Percentiles rank a stretch among this genome's conserved stretches.
Evolutionary conservation across 1,140 invertebrate species (phyloP).

Genomic region (Pseudomyrmex dendroicus): DNA sequence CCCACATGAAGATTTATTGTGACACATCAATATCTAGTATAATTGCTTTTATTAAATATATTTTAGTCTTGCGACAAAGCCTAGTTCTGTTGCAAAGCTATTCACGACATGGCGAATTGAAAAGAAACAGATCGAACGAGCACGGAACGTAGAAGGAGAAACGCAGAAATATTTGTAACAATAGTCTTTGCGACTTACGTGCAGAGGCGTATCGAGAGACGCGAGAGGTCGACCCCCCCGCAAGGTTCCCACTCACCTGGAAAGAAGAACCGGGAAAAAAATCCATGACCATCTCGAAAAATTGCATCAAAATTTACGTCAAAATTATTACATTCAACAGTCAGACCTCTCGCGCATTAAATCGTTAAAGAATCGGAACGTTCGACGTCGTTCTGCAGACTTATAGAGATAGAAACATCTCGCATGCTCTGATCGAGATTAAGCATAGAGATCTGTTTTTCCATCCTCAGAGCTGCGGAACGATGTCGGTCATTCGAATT

Average conservation of each 20-base stretch:
- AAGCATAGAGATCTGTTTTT: background rate
- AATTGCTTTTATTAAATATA: background rate
- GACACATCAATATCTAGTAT: background rate
- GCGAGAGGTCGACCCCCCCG: conserved; percentile 82
- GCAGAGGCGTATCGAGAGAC: conserved; percentile 81
- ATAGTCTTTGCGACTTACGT: conserved; percentile 83
- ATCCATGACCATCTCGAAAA: conserved; percentile 78
- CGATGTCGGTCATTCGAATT: conserved; percentile 16
- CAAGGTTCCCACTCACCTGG: conserved; percentile 85
- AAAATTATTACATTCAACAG: conserved; percentile 53
- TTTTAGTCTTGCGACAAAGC: conserved; percentile 19
- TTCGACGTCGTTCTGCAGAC: background rate
- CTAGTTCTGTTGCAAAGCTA: conserved; percentile 31
- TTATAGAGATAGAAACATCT: background rate
- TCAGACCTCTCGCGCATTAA: conserved; percentile 1
- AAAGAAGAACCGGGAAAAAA: conserved; percentile 84
- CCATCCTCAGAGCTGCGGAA: background rate
- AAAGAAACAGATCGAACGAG: conserved; percentile 20
- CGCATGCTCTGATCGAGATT: background rate
- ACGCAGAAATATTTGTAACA: conserved; percentile 69
- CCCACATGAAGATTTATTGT: background rate
- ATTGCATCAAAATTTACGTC: conserved; percentile 65
- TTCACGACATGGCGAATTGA: conserved; percentile 10
- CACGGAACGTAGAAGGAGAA: conserved; percentile 50
- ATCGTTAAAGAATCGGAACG: background rate